Evolutionary conservation across 2,113 vertebrate species (phyloP).

Genomic region (Myotis yumanensis): DNA sequence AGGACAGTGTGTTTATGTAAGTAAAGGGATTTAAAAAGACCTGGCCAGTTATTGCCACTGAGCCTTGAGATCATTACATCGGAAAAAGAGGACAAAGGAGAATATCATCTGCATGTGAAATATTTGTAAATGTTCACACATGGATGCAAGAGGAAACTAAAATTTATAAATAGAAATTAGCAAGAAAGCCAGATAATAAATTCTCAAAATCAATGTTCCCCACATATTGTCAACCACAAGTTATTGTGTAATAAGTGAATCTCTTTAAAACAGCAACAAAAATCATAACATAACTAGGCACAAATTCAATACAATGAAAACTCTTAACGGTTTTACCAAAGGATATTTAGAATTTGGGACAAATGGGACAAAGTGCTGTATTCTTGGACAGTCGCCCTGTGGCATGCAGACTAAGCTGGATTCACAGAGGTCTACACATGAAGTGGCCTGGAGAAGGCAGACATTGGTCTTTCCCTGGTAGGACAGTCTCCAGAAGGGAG

Average conservation of each 20-base stretch:
- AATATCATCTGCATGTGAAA: too few relatives aligned
- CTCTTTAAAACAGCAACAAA: not conserved
- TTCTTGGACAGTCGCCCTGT: not conserved
- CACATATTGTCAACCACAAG: not conserved
- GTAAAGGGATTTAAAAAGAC: not conserved
- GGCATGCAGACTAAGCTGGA: not conserved
- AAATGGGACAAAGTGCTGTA: rapidly evolving
- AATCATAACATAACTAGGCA: not conserved
- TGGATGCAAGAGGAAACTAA: too few relatives aligned
- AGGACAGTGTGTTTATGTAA: rapidly evolving
- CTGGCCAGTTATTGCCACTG: too few relatives aligned
- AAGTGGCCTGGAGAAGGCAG: not conserved
- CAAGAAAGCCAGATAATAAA: not conserved
- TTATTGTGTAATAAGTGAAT: not conserved
- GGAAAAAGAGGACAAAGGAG: not conserved
- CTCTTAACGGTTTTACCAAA: not conserved
- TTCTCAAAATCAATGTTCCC: not conserved
- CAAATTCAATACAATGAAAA: not conserved
- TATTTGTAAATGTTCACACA: not conserved
- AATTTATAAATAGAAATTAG: not conserved
- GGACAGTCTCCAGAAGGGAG: not conserved
- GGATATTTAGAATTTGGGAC: not conserved
- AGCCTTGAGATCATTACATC: not conserved
- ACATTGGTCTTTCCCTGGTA: not conserved
- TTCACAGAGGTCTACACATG: rapidly evolving